Percentiles rank a stretch among this genome's conserved stretches.
These are phyloP conservation scores for Poeciliopsis infans DNA, from an alignment of 2,797 vertebrate genomes.

Conservation along the genomic window DNA sequence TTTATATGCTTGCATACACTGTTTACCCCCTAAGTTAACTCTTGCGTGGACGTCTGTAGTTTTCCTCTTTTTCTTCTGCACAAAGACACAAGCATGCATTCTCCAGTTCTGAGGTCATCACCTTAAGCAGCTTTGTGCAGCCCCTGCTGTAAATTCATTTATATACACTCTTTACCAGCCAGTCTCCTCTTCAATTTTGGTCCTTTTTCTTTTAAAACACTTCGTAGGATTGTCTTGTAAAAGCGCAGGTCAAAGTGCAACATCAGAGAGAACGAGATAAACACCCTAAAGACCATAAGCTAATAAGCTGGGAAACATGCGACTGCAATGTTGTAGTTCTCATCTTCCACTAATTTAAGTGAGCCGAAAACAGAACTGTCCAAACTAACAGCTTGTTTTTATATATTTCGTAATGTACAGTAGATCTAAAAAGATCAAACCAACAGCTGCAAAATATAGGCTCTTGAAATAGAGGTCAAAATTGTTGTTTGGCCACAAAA, in stretches of 20 bases:
- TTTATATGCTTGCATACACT: conserved; percentile 30
- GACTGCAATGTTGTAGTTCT: not conserved
- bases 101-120: conserved; percentile 72
- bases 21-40: conserved; percentile 29
- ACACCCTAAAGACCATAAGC: conserved; percentile 11
- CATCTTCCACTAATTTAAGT: not conserved
- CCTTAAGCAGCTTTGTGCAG: conserved; percentile 65
- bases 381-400: not conserved
- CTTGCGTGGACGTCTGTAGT: conserved; percentile 22
- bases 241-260: conserved; percentile 48
- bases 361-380: too few relatives aligned
- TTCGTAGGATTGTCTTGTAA: conserved; percentile 30
- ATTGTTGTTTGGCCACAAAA: too few relatives aligned
- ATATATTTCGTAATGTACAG: too few relatives aligned
- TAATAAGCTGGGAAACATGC: conserved; percentile 23
- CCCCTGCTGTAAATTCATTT: conserved; percentile 75
- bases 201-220: conserved; percentile 12
- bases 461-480: too few relatives aligned
- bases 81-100: conserved; percentile 62
- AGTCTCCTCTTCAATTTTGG: conserved; percentile 11
- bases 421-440: too few relatives aligned
- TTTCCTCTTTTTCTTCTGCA: conserved; percentile 15
- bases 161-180: conserved; percentile 52
- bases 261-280: conserved; percentile 4
- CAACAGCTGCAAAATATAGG: too few relatives aligned